A percentile compares a stretch with the other conserved stretches of the same genome.
These are phyloP conservation scores for Irena cyanogastra DNA, from an alignment of 2,113 vertebrate species.

Conservation along the genomic window DNA sequence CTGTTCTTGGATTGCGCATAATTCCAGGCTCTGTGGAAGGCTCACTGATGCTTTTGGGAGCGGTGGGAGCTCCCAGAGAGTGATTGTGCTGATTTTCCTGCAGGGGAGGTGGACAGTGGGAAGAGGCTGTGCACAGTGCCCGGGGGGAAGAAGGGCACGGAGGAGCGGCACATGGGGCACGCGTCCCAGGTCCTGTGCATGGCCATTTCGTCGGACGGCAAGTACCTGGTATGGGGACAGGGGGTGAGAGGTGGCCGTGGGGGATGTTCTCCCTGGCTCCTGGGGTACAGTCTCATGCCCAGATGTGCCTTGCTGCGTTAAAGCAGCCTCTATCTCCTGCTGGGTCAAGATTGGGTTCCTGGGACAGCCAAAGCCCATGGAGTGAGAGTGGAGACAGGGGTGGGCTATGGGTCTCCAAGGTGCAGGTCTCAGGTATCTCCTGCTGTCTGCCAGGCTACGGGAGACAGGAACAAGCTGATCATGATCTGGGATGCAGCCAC, in stretches of 20 bases:
- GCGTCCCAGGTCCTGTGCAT: slow-evolving; percentile 86
- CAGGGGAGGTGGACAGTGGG: slow-evolving; percentile 88
- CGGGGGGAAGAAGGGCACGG: slow-evolving; percentile 80
- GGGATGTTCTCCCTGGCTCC: not conserved
- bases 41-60: accelerated
- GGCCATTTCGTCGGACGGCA: slow-evolving; percentile 91
- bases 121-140: slow-evolving; percentile 84
- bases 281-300: not conserved
- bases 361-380: not conserved
- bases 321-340: not conserved
- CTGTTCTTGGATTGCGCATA: not conserved
- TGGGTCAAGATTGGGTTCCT: not conserved
- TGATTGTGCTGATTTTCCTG: not conserved
- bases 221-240: slow-evolving; percentile 82
- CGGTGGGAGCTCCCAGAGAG: not conserved
- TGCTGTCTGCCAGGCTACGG: slow-evolving; percentile 79
- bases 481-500: slow-evolving; percentile 90
- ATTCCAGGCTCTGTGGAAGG: not conserved
- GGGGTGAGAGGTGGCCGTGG: accelerated
- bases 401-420: not conserved
- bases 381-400: not conserved
- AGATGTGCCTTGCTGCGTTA: not conserved
- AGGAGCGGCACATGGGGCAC: slow-evolving; percentile 80
- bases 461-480: slow-evolving; percentile 91
- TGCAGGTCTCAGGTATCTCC: not conserved